Evolutionary conservation across 2,888 invertebrate genomes (phyloP).

Genomic region (Barypeithes pellucidus): DNA sequence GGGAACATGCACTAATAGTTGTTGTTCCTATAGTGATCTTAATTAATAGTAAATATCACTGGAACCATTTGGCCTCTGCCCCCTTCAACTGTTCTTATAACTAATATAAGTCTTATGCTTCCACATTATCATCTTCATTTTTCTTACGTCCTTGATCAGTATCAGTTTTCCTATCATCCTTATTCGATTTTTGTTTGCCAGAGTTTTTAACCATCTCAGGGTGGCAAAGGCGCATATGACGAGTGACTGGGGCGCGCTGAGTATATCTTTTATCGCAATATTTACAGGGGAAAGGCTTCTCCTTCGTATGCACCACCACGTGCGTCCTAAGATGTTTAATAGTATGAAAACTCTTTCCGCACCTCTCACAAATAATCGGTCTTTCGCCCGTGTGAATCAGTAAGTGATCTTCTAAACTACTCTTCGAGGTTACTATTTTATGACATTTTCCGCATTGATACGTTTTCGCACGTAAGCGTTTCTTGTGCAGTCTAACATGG

Average conservation of each 20-base stretch:
- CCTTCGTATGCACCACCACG: conserved; percentile 9
- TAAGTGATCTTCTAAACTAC: conserved; percentile 61
- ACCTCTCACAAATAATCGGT: conserved; percentile 63
- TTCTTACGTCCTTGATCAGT: background rate
- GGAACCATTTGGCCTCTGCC: too few species aligned
- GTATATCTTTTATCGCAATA: conserved; percentile 43
- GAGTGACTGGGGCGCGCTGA: background rate
- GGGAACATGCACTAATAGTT: too few species aligned
- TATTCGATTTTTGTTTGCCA: background rate
- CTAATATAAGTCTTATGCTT: too few species aligned
- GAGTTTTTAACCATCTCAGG: conserved; percentile 30
- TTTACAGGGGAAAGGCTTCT: conserved; percentile 70
- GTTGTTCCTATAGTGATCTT: too few species aligned
- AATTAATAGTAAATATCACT: too few species aligned
- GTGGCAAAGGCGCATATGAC: conserved; percentile 56
- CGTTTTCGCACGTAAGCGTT: background rate
- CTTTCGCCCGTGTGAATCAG: conserved; percentile 71
- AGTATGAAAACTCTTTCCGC: conserved; percentile 15
- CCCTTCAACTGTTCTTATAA: too few species aligned
- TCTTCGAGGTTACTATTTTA: background rate
- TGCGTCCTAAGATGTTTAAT: conserved; percentile 16
- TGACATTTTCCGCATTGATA: conserved; percentile 6
- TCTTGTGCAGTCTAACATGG: conserved; percentile 52
- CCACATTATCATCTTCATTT: background rate
- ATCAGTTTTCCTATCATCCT: background rate